phyloP scores from a whole-genome alignment of 1,140 invertebrate species.

The Apis laboriosa region DNA sequence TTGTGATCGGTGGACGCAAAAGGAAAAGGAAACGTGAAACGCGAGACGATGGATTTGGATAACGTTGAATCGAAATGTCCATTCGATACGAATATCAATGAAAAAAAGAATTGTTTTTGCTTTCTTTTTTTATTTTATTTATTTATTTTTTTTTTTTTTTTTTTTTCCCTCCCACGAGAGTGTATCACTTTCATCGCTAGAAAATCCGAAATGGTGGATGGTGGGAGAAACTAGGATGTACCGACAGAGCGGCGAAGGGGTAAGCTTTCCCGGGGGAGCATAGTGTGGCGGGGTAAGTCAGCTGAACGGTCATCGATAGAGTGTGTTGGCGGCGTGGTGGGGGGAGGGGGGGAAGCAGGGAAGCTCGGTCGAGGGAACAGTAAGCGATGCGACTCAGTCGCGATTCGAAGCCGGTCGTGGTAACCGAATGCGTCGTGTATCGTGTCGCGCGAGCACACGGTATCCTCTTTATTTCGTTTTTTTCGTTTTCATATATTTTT shows the following conservation, averaged over 20 bases:
- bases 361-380: conserved; percentile 43
- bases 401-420: conserved; percentile 69
- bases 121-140: no score
- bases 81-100: no score
- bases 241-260: conserved; percentile 43
- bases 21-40: no score
- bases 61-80: no score
- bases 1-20: no score
- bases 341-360: conserved; percentile 53
- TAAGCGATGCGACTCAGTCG: conserved; percentile 60
- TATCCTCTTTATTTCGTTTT: conserved; percentile 5
- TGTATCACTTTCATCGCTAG: conserved; percentile 11
- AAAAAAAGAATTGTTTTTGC: no score
- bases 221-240: conserved; percentile 13
- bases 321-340: conserved; percentile 19
- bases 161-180: background rate
- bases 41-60: no score
- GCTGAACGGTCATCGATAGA: conserved; percentile 40
- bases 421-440: conserved; percentile 6
- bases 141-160: no score
- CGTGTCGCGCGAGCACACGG: conserved; percentile 5
- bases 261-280: conserved; percentile 48
- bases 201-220: background rate
- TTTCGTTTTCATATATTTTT: background rate
- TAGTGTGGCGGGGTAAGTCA: conserved; percentile 61